Base-by-base conservation (phyloP, 2,797 vertebrate species). In the Calcarius lapponicus region DNA sequence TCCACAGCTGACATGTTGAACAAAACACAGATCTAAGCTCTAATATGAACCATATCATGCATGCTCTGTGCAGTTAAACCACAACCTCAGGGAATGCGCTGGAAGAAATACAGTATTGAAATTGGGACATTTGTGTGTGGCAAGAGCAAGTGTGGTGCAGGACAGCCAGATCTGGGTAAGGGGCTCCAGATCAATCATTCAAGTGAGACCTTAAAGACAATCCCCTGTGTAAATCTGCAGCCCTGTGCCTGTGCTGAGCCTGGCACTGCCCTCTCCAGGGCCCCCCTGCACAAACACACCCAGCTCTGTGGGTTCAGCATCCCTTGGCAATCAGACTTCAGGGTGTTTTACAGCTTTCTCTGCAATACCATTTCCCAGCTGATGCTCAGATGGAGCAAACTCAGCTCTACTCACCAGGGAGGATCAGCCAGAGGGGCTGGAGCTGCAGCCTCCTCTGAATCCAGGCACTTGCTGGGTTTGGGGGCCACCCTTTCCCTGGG, bases 11-110 rank as follows among this genome's bases (percentile, higher is more conserved):
- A 80, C 60, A 74, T 67, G 75, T 64, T 75, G 82, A 93, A 93
- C 75, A 90, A 83, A 90, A 80, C 1, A 4, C 89, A 95, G 92
- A 91, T 91, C 81, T 83, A 90, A 92, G 79, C 69, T 78, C 57
- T 90, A 81, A 18, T 40, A 42, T 75, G 75, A 96, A 80, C 93
- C 48, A 6, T 51, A 66, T 93, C 72, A 34, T 47, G 42, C 47
- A 6, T 40, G 54, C 58, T 92, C 76, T 86, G 66, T 91, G 78
- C 57, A 93, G 72, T 89, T 91, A 91, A 89, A 65, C 36, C 69
- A 45, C 75, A 48, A 9, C 51, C 65, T 61, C 50, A 84, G 72
- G 34, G 62, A 87, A 62, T 20, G 58, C 32, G 54, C 89, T 95
- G 64, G 56, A 84, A 70, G 84, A 50, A 60, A 62, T 25, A 5